These are phyloP conservation scores for Nasalis larvatus DNA, from an alignment of 2,113 vertebrate genomes.

Conservation along the genomic window DNA sequence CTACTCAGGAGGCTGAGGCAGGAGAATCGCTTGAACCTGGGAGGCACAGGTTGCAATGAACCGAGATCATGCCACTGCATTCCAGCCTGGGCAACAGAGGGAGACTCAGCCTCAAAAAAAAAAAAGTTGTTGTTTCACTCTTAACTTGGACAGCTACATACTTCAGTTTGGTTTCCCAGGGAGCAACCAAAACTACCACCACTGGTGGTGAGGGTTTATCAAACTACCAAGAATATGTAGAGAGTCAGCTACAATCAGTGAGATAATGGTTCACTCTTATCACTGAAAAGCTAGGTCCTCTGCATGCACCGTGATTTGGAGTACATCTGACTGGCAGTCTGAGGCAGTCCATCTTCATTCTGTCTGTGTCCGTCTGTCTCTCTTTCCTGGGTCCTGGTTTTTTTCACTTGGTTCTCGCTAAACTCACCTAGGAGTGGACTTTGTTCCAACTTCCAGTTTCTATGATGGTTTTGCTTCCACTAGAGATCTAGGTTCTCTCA, in stretches of 20 bases:
- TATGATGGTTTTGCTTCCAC: neutral
- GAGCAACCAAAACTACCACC: neutral
- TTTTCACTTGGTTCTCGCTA: neutral
- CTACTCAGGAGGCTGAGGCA: no score
- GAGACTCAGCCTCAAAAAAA: no score
- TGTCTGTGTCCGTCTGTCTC: neutral
- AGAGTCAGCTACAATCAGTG: no score
- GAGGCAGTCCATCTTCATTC: neutral
- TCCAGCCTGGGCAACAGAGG: no score
- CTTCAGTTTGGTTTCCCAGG: neutral
- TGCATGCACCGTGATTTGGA: neutral
- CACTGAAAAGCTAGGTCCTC: neutral
- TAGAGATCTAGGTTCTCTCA: neutral
- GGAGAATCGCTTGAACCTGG: no score
- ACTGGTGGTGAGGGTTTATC: neutral
- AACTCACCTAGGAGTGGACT: neutral
- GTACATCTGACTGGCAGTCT: neutral
- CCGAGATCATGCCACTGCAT: no score
- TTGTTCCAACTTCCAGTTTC: neutral
- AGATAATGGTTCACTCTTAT: neutral
- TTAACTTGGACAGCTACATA: neutral
- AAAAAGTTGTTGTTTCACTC: neutral
- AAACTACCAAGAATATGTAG: rapidly evolving
- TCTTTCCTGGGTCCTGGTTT: neutral
- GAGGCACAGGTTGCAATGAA: no score